phyloP scores from a whole-genome alignment of 37 sponge, comb jelly and placozoan genomes.

The Chondrosia reniformis region DNA sequence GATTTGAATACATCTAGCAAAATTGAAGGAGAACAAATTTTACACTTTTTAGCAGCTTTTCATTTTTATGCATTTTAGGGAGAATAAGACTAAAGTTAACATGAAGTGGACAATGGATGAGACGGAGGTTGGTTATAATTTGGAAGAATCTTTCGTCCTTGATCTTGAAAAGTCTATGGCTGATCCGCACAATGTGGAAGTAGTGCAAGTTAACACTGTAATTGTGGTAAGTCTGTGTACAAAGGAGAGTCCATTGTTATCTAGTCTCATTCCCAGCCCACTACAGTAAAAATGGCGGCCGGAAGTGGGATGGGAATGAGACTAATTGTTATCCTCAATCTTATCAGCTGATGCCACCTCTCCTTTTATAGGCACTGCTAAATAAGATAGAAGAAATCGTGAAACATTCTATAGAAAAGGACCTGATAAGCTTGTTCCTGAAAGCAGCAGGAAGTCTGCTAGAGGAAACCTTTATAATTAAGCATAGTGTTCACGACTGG shows the following conservation, averaged over 20 bases:
- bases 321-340: too few relatives aligned
- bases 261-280: neutral
- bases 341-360: too few relatives aligned
- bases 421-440: neutral
- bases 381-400: neutral
- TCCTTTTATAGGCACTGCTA: neutral
- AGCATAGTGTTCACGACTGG: conserved; percentile 36
- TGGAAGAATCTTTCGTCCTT: conserved; percentile 42
- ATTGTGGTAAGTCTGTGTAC: conserved; percentile 46
- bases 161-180: conserved; percentile 18
- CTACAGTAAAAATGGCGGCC: neutral
- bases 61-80: conserved; percentile 23
- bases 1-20: too few relatives aligned
- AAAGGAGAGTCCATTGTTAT: neutral
- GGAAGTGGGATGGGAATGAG: too few relatives aligned
- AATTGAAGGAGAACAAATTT: too few relatives aligned
- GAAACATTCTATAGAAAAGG: neutral
- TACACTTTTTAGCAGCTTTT: neutral
- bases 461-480: conserved; percentile 34
- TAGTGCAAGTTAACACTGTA: conserved; percentile 57
- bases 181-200: conserved; percentile 26
- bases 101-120: conserved; percentile 52
- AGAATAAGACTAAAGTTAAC: conserved; percentile 46
- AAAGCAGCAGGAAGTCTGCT: neutral
- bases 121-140: conserved; percentile 43